A percentile compares a stretch with the other conserved stretches of the same genome.
phyloP scores from a whole-genome alignment of 2,113 vertebrate genomes.

The Isurus oxyrinchus region DNA sequence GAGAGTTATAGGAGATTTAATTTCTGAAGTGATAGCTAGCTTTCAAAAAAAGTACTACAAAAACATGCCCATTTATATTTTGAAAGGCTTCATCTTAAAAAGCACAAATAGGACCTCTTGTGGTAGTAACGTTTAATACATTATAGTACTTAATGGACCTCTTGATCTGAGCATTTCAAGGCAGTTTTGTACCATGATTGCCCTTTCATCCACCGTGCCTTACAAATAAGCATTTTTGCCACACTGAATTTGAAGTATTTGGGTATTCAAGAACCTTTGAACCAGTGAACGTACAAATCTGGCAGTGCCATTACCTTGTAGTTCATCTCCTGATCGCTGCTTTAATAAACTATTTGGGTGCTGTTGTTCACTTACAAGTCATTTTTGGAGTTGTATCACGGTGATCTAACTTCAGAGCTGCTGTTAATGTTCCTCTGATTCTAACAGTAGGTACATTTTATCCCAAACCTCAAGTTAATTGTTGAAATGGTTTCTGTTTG shows the following conservation, averaged over 20 bases:
- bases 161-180: neutral
- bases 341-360: neutral
- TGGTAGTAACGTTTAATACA: neutral
- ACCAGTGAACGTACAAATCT: neutral
- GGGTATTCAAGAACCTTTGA: neutral
- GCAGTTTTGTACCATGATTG: neutral
- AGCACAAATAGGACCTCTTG: constrained; percentile 9
- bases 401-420: neutral
- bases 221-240: neutral
- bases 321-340: neutral
- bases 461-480: neutral
- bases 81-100: neutral
- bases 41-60: neutral
- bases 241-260: neutral
- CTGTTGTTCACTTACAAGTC: neutral
- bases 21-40: neutral
- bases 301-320: neutral
- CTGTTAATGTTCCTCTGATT: neutral
- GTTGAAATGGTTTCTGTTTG: neutral
- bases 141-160: neutral
- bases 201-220: neutral
- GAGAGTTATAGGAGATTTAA: neutral
- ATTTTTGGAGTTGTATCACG: neutral
- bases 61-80: neutral
- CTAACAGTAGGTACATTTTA: neutral